Evolutionary conservation across 2,797 vertebrate genomes (phyloP).

Genomic region (Sebastolobus altivelis): DNA sequence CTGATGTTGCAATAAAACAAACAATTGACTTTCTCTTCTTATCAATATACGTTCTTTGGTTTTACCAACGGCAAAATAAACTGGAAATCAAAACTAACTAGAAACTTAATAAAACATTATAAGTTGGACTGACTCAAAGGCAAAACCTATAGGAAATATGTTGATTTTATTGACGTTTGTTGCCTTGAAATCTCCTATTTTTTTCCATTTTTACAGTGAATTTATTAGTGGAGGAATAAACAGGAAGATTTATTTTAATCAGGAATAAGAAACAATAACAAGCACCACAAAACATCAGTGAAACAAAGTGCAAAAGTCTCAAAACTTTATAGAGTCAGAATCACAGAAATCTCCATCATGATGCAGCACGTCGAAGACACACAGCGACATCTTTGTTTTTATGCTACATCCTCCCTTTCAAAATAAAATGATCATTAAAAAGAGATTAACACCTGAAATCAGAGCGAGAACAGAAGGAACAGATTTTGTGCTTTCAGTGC

Average conservation of each 20-base stretch:
- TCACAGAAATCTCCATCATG: conserved; percentile 11
- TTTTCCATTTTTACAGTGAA: neutral
- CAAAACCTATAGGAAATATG: neutral
- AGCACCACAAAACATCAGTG: conserved; percentile 46
- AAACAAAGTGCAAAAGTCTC: neutral
- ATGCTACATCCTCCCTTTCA: conserved; percentile 48
- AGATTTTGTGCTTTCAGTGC: conserved; percentile 64
- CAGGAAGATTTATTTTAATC: neutral
- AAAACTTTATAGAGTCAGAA: conserved; percentile 36
- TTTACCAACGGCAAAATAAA: neutral
- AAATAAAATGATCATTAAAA: conserved; percentile 28
- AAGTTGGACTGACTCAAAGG: neutral
- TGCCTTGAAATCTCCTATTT: neutral
- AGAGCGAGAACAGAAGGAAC: conserved; percentile 48
- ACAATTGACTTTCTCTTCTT: no score
- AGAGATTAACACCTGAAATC: conserved; percentile 62
- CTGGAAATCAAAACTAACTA: neutral
- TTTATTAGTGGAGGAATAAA: neutral
- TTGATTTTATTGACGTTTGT: neutral
- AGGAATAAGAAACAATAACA: neutral
- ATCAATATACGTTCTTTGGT: no score
- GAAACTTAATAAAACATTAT: neutral
- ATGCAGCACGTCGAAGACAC: conserved; percentile 10
- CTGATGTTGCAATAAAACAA: no score
- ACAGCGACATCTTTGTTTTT: conserved; percentile 34